Percentiles rank a stretch among this genome's conserved stretches.
These are phyloP conservation scores for Daktulosphaira vitifoliae DNA, from an alignment of 1,140 invertebrate genomes.

Conservation along the genomic window DNA sequence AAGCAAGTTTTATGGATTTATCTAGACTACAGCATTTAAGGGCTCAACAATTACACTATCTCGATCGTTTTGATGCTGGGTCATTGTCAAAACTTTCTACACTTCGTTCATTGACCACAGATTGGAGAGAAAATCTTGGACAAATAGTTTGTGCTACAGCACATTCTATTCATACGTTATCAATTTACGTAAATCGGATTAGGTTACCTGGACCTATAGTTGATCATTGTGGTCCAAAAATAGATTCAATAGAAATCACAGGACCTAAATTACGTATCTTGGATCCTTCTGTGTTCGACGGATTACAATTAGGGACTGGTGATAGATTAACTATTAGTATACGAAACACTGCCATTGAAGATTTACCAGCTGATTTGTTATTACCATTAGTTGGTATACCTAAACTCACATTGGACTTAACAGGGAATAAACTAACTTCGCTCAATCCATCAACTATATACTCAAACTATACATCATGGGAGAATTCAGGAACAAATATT, in stretches of 20 bases:
- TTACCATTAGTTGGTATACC: constrained; percentile 63
- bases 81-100: constrained; percentile 37
- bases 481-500: constrained; percentile 69
- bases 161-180: constrained; percentile 52
- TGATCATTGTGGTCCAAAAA: constrained; percentile 55
- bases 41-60: constrained; percentile 38
- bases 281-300: constrained; percentile 58
- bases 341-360: constrained; percentile 60
- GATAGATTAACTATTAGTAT: constrained; percentile 57
- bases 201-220: constrained; percentile 47
- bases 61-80: constrained; percentile 43
- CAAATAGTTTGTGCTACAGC: constrained; percentile 53
- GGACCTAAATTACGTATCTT: constrained; percentile 60
- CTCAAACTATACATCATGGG: constrained; percentile 71
- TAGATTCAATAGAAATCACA: constrained; percentile 68
- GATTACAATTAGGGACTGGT: constrained; percentile 52
- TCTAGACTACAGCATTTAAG: constrained; percentile 40
- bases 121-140: constrained; percentile 56
- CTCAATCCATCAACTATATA: constrained; percentile 74
- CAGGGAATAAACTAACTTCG: constrained; percentile 68
- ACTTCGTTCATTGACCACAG: constrained; percentile 43
- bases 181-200: constrained; percentile 64
- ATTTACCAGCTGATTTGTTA: constrained; percentile 68
- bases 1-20: constrained; percentile 42
- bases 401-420: constrained; percentile 70